Percentiles rank a stretch among this genome's conserved stretches.
These are phyloP conservation scores for Pomacea canaliculata DNA, from an alignment of 2,888 invertebrate species.

Conservation along the genomic window DNA sequence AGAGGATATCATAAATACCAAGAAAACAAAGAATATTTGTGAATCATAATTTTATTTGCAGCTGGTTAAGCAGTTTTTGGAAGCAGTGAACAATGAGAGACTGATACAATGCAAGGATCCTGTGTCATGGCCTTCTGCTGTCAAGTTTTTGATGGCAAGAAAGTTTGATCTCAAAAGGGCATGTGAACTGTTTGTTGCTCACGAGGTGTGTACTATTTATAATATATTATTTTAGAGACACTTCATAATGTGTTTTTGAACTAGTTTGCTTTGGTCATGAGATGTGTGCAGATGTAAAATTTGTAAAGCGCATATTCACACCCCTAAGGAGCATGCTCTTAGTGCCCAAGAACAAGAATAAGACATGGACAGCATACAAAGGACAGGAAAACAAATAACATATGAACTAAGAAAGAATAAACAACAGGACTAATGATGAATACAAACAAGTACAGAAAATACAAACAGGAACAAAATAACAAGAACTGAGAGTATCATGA, in stretches of 20 bases:
- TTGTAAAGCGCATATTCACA: no score
- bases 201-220: constrained; percentile 75
- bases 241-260: neutral
- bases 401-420: no score
- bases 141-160: constrained; percentile 82
- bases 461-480: no score
- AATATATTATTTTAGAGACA: neutral
- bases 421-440: no score
- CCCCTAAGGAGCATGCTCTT: no score
- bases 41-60: constrained; percentile 65
- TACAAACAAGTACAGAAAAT: no score
- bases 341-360: no score
- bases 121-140: constrained; percentile 88
- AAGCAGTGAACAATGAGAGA: constrained; percentile 78
- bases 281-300: neutral
- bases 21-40: no score
- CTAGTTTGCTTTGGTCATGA: neutral
- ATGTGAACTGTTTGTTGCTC: constrained; percentile 90
- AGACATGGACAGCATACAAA: no score
- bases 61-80: constrained; percentile 86
- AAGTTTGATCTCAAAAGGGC: constrained; percentile 95
- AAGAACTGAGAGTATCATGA: no score
- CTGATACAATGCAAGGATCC: constrained; percentile 73
- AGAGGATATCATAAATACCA: no score
- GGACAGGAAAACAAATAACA: no score